Evolutionary conservation across 2,888 invertebrate species (phyloP), one percentile per base, ranked within the genome.

Genomic region (Coremacera marginata): DNA sequence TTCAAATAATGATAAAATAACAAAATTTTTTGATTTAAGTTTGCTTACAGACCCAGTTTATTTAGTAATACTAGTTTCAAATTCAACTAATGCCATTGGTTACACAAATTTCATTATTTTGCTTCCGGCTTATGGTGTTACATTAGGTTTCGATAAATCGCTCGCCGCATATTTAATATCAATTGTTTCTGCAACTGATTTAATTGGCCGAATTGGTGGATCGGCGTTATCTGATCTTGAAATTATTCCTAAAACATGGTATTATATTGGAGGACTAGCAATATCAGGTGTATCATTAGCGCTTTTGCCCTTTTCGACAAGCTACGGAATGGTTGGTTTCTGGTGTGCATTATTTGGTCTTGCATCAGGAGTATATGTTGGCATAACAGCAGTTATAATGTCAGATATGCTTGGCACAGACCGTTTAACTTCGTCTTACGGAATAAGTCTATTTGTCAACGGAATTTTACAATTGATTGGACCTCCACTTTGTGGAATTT

Each of bases 71-170:
- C 87, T 96, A 25, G 93, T 96, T 84, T 96, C 95, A 0, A 96
- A 95, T 84, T 95, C 95, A 63, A 95, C 96, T 0, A 95, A 94
- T 80, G 96, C 96, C 0, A 95, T 96, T 70, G 95, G 95, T 78
- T 96, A 95, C 83, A 96, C 96, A 0, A 96, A 96, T 85, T 95
- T 96, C 82, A 93, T 95, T 1, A 95, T 96, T 70, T 86, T 96
- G 22, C 91, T 96, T 25, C 96, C 96, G 5, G 92, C 94, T 0
- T 96, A 95, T 85, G 96, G 95, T 0, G 88, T 92, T 7, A 91
- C 92, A 34, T 90, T 95, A 70, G 92, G 92, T 0, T 95, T 94
- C 84, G 93, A 94, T 85, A 94, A 94, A 83, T 91, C 92, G 0
- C 89, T 92, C 75, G 93, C 94, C 0, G 94, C 95, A 7, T 92